Evolutionary conservation across 2,113 vertebrate species (phyloP), one percentile per base, ranked within the genome.

Genomic region (Dicaeum eximium): DNA sequence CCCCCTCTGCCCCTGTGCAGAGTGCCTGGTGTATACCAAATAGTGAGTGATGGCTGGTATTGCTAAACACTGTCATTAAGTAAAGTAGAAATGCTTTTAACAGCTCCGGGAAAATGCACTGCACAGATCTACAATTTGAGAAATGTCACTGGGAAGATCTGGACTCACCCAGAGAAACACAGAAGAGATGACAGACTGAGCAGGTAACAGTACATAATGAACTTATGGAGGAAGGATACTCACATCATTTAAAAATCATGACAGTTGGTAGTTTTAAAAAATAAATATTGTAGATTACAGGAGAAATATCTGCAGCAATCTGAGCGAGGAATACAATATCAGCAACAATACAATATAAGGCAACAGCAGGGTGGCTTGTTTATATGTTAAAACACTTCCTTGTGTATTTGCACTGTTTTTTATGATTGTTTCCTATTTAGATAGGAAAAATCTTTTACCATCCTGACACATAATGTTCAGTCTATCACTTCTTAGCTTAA

Each of bases 401-500:
- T 67, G 45, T 87, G 28, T 37, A 53, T 85, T 96, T 95, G 91
- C 80, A 61, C 35, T 90, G 62, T 0, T 50, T 92, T 95, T 92
- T 92, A 81, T 93, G 38, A 94, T 79, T 83, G 56, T 89, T 92
- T 93, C 53, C 72, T 84, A 72, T 81, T 89, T 93, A 88, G 62
- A 37, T 65, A 57, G 33, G n/a, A 88, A 88, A 84, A 85, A 70
- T 50, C 35, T 77, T 88, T 88, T 86, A 66, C 77, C 28, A 66
- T 54, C 51, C 72, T 77, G 54, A 77, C 48, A n/a, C 44, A 61
- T 64, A 77, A 58, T 62, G 37, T 65, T 95, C 60, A 67, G 42
- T 47, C 81, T 92, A 57, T 90, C n/a, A 64, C 96, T 91, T 95
- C 81, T 90, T 79, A 91, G 61, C 37, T 90, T 96, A 93, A 94